phyloP scores from a whole-genome alignment of 2,888 invertebrate genomes.

The Troides oblongomaculatus region DNA sequence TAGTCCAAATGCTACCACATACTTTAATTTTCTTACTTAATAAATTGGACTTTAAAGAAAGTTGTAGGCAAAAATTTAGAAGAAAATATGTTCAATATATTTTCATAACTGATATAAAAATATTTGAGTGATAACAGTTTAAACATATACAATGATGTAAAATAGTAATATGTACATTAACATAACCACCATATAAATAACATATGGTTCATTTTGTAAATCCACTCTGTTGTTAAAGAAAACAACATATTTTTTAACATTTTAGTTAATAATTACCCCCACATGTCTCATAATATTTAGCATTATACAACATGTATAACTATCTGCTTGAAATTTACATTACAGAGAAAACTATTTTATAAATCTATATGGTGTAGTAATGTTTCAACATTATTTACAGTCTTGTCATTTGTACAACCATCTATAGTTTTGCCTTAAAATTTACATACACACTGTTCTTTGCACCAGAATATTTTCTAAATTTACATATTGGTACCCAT shows the following conservation, averaged over 20 bases:
- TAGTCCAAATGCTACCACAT: too few species aligned
- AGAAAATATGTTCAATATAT: too few species aligned
- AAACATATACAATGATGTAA: too few species aligned
- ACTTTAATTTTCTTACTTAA: too few species aligned
- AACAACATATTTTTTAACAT: neutral
- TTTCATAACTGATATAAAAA: too few species aligned
- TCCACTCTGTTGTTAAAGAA: neutral
- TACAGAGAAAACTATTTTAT: slow-evolving; percentile 20
- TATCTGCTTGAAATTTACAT: slow-evolving; percentile 16
- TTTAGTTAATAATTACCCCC: slow-evolving; percentile 5
- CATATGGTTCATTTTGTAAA: neutral
- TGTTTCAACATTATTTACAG: slow-evolving; percentile 59
- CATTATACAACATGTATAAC: slow-evolving; percentile 5
- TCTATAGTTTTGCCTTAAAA: slow-evolving; percentile 54
- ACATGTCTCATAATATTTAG: slow-evolving; percentile 5
- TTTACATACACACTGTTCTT: slow-evolving; percentile 56
- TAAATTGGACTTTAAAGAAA: too few species aligned
- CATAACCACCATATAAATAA: neutral
- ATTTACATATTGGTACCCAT: slow-evolving; percentile 65
- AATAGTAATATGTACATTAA: too few species aligned
- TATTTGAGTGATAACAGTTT: too few species aligned
- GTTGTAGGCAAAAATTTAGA: too few species aligned
- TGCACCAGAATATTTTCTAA: slow-evolving; percentile 58
- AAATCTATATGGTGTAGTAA: slow-evolving; percentile 34
- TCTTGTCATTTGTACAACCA: slow-evolving; percentile 75